Evolutionary conservation across 2,113 vertebrate genomes (phyloP).

Genomic region (Ammospiza nelsoni): DNA sequence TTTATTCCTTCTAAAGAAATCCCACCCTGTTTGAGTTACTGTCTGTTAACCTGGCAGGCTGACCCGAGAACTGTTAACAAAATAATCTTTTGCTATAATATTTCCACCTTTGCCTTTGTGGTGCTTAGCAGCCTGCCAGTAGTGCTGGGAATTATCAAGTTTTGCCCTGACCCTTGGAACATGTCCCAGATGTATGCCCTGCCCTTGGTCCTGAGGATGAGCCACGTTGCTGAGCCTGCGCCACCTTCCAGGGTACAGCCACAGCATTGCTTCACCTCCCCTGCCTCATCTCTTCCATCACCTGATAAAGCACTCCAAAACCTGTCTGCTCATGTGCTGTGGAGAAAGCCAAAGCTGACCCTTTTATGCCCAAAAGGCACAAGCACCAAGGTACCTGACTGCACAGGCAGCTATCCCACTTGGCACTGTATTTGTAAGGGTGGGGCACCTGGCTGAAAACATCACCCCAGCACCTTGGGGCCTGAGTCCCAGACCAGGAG

Average conservation of each 20-base stretch:
- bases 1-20: neutral
- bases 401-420: neutral
- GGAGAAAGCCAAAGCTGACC: neutral
- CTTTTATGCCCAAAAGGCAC: neutral
- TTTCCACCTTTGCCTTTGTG: neutral
- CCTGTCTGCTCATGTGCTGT: neutral
- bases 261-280: neutral
- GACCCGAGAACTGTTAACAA: neutral
- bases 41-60: neutral
- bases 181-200: neutral
- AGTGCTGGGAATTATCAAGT: neutral
- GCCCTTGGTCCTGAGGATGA: fast-evolving
- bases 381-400: neutral
- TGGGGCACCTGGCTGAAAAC: neutral
- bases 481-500: neutral
- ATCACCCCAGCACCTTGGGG: neutral
- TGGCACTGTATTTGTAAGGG: fast-evolving
- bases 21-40: neutral
- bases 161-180: neutral
- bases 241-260: neutral
- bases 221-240: fast-evolving
- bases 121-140: neutral
- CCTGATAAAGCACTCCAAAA: neutral
- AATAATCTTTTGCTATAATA: neutral
- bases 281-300: neutral